Conservation (phyloP, 2,888 invertebrate species). For the Lochmaea capreae region DNA sequence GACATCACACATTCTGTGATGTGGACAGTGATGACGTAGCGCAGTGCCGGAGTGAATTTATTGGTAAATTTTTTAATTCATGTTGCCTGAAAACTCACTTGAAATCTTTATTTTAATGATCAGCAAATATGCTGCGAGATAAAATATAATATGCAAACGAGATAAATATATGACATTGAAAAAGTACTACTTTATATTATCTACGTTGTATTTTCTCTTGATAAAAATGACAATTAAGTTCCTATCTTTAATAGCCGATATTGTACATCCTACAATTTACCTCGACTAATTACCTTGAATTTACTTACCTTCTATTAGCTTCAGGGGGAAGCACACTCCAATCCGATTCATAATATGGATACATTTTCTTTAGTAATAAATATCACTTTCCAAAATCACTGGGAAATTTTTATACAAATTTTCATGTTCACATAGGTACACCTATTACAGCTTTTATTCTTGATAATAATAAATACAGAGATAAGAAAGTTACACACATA, state of each 20-base stretch:
- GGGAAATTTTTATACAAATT: conserved; percentile 22
- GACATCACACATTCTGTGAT: conserved; percentile 19
- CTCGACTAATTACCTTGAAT: not conserved
- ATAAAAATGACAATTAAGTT: not conserved
- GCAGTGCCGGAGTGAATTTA: not conserved
- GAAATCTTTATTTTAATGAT: not conserved
- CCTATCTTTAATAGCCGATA: not conserved
- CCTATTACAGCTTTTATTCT: conserved; percentile 35
- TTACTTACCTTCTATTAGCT: conserved; percentile 81
- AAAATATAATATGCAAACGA: conserved; percentile 14
- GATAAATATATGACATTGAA: conserved; percentile 11
- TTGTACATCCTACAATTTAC: not conserved
- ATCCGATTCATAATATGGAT: conserved; percentile 80
- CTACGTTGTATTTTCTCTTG: not conserved
- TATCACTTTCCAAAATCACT: conserved; percentile 30
- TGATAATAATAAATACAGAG: conserved; percentile 51
- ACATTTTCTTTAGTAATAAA: conserved; percentile 62
- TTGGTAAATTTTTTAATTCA: not conserved
- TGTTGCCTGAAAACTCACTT: not conserved
- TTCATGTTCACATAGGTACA: conserved; percentile 31
- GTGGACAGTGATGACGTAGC: conserved; percentile 33
- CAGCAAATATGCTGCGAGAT: conserved; percentile 8
- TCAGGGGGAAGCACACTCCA: conserved; percentile 89
- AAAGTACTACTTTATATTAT: not conserved
- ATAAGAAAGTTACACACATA: conserved; percentile 52